Base-by-base conservation (phyloP, 2,797 vertebrate species). In the Calcarius lapponicus region DNA sequence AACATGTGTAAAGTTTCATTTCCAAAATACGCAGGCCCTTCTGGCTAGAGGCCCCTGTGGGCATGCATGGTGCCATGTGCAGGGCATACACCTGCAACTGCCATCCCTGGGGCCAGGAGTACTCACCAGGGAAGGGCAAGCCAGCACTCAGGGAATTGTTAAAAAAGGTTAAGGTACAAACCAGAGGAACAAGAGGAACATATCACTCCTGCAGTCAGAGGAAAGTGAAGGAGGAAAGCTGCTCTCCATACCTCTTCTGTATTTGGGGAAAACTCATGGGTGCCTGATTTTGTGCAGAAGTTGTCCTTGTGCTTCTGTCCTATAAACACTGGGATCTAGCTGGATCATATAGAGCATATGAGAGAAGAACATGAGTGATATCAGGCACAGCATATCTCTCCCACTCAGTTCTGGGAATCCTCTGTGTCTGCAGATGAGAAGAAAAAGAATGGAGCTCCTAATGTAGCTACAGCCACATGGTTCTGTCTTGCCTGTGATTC, bases 31-130 rank as follows among this genome's bases (percentile, higher is more conserved):
- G 9, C 17, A 61, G 32, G 22, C 7, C 42, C 4, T 43, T 62
- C 43, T 38, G 43, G 19, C 36, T 42, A 58, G 38, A 53, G 13
- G 10, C 61, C 10, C 17, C 58, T 54, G 29, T 0, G 0, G 62
- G 32, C 4, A 20, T 1, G 8, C 11, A 67, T 10, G 17, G 40
- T 11, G 40, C 18, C 45, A 16, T 1, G 1, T 22, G 34, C 25
- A 38, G 32, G 31, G 8, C 1, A 1, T 6, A 22, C 4, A 6
- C 14, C 31, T 69, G 60, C 56, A 62, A 1, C 5, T n/a, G 6
- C 38, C 22, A 24, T 21, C 16, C 14, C 32, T 51, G 36, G 0
- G 2, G 20, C 38, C 4, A 0, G n/a, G 32, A 38, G 8, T 17
- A 9, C 24, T 50, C 42, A n/a, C 17, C 13, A 18, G 18, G 26